Percentiles rank a stretch among this genome's conserved stretches.
phyloP scores from a whole-genome alignment of 2,113 vertebrate species.

The Montifringilla adamsi region DNA sequence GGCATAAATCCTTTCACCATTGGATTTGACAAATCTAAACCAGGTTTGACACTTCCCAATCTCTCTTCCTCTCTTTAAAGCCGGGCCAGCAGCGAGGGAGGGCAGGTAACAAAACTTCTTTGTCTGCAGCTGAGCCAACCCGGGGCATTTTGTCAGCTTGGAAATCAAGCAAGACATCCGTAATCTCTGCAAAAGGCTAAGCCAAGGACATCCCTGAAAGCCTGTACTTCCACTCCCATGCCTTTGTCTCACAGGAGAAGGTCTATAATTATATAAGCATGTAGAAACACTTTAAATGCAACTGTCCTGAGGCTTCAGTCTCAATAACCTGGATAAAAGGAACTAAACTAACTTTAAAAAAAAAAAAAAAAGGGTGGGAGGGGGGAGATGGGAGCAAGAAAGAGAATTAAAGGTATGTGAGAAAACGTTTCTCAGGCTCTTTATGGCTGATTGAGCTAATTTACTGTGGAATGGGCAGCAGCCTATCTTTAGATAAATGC shows the following conservation, averaged over 20 bases:
- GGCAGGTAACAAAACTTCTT: background rate
- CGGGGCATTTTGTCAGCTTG: background rate
- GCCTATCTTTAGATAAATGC: constrained; percentile 80
- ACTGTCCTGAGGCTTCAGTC: constrained; percentile 22
- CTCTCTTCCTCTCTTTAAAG: background rate
- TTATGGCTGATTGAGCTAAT: constrained; percentile 79
- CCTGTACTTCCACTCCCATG: background rate
- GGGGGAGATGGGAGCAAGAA: background rate
- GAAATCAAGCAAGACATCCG: background rate
- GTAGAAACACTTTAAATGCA: constrained; percentile 49
- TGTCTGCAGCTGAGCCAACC: background rate
- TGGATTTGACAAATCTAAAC: background rate
- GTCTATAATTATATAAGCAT: constrained; percentile 46
- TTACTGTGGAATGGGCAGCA: constrained; percentile 77
- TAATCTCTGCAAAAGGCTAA: background rate
- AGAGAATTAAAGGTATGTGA: constrained; percentile 58
- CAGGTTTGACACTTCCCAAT: background rate
- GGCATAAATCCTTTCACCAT: background rate
- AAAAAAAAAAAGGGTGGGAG: background rate
- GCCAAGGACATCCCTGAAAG: background rate
- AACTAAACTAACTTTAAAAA: constrained; percentile 4
- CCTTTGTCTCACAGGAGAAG: background rate
- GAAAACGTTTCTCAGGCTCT: constrained; percentile 78
- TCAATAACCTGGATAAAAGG: constrained; percentile 9
- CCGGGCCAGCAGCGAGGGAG: background rate